These are phyloP conservation scores for Ia io DNA, from an alignment of 2,113 vertebrate species.

Conservation along the genomic window DNA sequence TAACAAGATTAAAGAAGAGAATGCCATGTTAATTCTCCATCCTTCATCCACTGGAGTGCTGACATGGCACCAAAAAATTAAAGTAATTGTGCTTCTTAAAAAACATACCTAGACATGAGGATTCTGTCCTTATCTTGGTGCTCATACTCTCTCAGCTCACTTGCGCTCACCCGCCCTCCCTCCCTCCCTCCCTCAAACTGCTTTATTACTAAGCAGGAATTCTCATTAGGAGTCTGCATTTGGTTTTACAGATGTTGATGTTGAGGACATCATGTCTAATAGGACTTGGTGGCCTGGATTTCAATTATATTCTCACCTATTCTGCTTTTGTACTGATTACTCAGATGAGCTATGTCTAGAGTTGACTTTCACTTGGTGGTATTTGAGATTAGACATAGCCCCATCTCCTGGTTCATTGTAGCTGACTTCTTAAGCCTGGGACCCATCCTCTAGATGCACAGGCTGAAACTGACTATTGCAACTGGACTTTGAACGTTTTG, in stretches of 20 bases:
- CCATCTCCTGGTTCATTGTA: conserved; percentile 94
- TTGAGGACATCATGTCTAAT: conserved; percentile 88
- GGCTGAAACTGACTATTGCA: conserved; percentile 88
- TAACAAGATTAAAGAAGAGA: conserved; percentile 76
- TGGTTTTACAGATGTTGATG: conserved; percentile 92
- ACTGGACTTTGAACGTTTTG: conserved; percentile 91
- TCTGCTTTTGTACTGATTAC: background rate
- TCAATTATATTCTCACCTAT: background rate
- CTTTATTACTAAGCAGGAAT: conserved; percentile 92
- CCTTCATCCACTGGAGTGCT: conserved; percentile 80
- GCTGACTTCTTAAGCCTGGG: conserved; percentile 92
- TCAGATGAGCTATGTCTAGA: conserved; percentile 85
- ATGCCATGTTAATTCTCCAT: conserved; percentile 69
- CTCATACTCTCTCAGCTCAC: conserved; percentile 91
- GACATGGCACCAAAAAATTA: conserved; percentile 90
- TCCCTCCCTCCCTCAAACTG: conserved; percentile 71
- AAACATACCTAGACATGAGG: conserved; percentile 83
- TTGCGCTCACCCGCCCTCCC: conserved; percentile 56
- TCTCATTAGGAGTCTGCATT: conserved; percentile 87
- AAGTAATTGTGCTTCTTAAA: conserved; percentile 87
- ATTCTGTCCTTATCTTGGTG: conserved; percentile 86
- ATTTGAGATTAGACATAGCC: conserved; percentile 92
- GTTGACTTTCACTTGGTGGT: conserved; percentile 91
- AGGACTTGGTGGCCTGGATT: conserved; percentile 88
- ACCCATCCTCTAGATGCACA: conserved; percentile 88